Conservation (phyloP, 2,113 vertebrate species). For the Vicugna pacos region DNA sequence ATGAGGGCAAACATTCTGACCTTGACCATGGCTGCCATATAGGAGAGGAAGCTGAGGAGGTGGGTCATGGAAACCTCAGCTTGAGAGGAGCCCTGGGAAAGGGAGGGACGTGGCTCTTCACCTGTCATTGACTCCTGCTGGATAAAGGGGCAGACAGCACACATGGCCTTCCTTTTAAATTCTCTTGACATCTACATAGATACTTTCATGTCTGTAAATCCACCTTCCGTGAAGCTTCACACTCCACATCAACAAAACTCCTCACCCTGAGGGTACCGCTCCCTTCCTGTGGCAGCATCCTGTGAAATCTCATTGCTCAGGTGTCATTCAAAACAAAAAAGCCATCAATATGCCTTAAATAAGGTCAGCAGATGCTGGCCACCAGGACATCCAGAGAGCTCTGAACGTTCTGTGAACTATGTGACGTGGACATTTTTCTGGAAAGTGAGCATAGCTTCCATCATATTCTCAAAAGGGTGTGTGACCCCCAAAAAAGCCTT, state of each 20-base stretch:
- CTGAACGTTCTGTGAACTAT: accelerated
- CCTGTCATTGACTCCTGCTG: not conserved
- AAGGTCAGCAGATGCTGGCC: not conserved
- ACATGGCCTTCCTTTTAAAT: too few relatives aligned
- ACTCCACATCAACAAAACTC: not conserved
- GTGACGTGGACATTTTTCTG: not conserved
- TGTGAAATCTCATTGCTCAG: not conserved
- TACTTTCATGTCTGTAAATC: not conserved
- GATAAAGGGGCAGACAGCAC: not conserved
- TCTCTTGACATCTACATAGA: not conserved
- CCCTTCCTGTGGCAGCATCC: not conserved
- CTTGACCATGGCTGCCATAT: accelerated
- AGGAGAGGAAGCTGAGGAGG: not conserved
- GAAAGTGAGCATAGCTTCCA: not conserved
- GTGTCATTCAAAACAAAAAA: not conserved
- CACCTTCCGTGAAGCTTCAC: not conserved
- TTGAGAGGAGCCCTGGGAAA: not conserved
- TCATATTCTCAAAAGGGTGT: not conserved
- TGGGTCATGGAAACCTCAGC: not conserved
- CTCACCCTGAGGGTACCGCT: not conserved
- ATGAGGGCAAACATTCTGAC: not conserved
- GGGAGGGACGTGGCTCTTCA: accelerated
- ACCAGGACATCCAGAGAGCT: not conserved
- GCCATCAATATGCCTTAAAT: not conserved
- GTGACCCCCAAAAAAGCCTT: not conserved